Percentiles rank a stretch among this genome's conserved stretches.
Conservation (phyloP, 2,113 vertebrate genomes). For the Mesocricetus auratus region DNA sequence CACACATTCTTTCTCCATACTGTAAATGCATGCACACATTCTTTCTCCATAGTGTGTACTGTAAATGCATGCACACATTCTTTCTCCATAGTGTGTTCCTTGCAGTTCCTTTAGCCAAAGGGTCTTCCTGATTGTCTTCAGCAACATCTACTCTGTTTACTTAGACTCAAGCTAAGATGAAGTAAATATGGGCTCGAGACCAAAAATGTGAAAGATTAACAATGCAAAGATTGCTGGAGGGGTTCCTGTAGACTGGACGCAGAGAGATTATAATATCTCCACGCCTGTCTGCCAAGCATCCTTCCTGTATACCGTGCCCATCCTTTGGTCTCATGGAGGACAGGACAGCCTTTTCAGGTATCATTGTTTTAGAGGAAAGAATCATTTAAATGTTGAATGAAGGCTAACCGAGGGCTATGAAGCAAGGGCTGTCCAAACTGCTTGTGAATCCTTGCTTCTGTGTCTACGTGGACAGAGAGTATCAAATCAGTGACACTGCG, state of each 20-base stretch:
- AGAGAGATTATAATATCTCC: background rate
- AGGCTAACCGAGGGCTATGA: background rate
- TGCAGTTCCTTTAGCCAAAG: background rate
- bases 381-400: background rate
- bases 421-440: background rate
- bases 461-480: background rate
- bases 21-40: background rate
- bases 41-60: background rate
- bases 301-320: background rate
- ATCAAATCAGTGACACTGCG: background rate
- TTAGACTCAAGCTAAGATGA: constrained; percentile 1
- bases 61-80: background rate
- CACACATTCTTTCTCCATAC: too few species aligned
- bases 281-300: background rate
- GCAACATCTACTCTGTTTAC: background rate
- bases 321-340: background rate
- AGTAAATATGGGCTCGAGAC: background rate
- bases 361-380: background rate
- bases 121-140: background rate
- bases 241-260: background rate
- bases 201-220: constrained; percentile 13
- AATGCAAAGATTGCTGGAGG: background rate
- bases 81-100: constrained; percentile 4
- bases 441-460: background rate
- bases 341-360: background rate